phyloP scores from a whole-genome alignment of 2,113 vertebrate species.

The Pelusios castaneus region DNA sequence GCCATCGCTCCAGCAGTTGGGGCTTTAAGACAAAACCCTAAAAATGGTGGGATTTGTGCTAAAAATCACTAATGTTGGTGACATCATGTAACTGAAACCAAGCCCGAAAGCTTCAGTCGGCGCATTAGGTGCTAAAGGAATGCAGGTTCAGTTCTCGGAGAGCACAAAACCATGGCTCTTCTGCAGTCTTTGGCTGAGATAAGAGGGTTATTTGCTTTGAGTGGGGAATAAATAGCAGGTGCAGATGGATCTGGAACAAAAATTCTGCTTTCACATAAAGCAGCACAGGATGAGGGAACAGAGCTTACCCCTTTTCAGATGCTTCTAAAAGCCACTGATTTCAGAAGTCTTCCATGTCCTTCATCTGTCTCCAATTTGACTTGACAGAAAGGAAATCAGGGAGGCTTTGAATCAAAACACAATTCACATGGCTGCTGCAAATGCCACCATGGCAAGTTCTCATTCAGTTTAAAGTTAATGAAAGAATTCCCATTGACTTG shows the following conservation, averaged over 20 bases:
- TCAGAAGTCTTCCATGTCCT: not conserved
- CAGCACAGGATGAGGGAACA: not conserved
- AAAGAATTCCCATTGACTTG: not conserved
- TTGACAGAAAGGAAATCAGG: not conserved
- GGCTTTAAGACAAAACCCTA: not conserved
- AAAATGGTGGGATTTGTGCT: fast-evolving
- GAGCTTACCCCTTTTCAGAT: not conserved
- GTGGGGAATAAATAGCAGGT: not conserved
- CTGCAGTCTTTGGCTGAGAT: not conserved
- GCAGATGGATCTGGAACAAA: not conserved
- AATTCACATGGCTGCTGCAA: not conserved
- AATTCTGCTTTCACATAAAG: not conserved
- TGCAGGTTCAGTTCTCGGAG: fast-evolving
- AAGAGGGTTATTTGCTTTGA: not conserved
- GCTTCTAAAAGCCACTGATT: not conserved
- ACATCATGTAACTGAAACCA: fast-evolving
- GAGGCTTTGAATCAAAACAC: not conserved
- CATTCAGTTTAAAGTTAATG: not conserved
- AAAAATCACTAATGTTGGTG: fast-evolving
- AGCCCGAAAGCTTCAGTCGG: fast-evolving
- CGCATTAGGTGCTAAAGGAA: not conserved
- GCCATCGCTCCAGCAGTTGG: not conserved
- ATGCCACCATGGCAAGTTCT: not conserved
- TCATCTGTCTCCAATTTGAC: not conserved
- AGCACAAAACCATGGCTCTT: not conserved